Percentiles rank a stretch among this genome's conserved stretches.
phyloP scores from a whole-genome alignment of 2,797 vertebrate genomes.

The Micrastur ruficollis region DNA sequence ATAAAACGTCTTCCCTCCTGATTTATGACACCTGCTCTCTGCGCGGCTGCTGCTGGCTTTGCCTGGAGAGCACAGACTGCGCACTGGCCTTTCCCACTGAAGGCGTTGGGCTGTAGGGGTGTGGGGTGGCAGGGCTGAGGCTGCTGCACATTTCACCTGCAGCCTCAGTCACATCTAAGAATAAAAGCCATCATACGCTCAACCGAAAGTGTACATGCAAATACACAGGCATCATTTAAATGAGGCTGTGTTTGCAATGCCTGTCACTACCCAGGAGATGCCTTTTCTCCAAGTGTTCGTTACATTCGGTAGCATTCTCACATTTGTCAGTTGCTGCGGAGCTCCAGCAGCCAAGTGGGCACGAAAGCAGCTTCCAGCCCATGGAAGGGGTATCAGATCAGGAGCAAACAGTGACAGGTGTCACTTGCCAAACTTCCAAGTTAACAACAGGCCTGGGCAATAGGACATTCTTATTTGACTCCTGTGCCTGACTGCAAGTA shows the following conservation, averaged over 20 bases:
- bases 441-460: background rate
- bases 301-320: background rate
- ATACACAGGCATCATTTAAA: background rate
- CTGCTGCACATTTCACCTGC: background rate
- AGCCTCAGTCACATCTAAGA: background rate
- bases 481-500: background rate
- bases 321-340: background rate
- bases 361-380: background rate
- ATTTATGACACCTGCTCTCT: background rate
- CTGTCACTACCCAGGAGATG: background rate
- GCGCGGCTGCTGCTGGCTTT: background rate
- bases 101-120: rapidly evolving
- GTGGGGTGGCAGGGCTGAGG: background rate
- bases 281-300: background rate
- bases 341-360: background rate
- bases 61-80: rapidly evolving
- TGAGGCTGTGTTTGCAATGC: background rate
- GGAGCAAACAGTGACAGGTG: conserved; percentile 5
- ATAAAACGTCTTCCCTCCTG: background rate
- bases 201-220: background rate
- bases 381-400: background rate
- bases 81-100: background rate
- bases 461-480: background rate
- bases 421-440: conserved; percentile 15
- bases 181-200: background rate